Evolutionary conservation across 2,113 vertebrate species (phyloP), one percentile per base, ranked within the genome.

Genomic region (Platysternon megacephalum): DNA sequence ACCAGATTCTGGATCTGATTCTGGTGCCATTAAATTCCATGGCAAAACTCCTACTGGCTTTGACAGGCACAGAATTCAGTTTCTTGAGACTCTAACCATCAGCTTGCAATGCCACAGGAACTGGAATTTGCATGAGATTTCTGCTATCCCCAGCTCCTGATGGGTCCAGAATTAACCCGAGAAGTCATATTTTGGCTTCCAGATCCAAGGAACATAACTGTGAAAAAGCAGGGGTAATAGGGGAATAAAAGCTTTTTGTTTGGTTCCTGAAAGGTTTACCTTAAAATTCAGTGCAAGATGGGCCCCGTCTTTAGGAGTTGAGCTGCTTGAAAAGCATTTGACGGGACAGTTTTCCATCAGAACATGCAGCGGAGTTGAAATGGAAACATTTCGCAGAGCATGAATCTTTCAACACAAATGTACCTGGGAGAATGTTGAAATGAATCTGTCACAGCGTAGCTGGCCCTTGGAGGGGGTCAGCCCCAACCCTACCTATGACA

Each of bases 31-130:
- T 88, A 2, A 12, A 35, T 14, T 90, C 87, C 21, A 22, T 83
- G 32, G 39, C 65, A 72, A 86, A n/a, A 26, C 68, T 91, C 16
- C 51, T 44, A 5, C 51, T 87, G 1, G 14, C 81, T 96, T 42
- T 90, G 17, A 84, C 65, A 49, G 88, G 52, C 61, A 72, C 35
- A 61, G 56, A 83, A 39, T 56, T 65, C 3, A 1, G 4, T 74
- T 56, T 84, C 1, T 0, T 55, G 51, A 28, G 24, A 24, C 21
- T 76, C 39, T 28, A 24, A 44, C 24, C 24, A 8, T 44, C 72
- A 76, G 42, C 42, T 76, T 28, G 42, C 42, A 76, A 46, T 28
- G 42, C 24, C 42, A 19, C 26, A 29, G 44, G 17, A 42, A 42
- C 68, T 39, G 68, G 68, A 19, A 42, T 24, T 24, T 21, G 8